These are phyloP conservation scores for Nebria brevicollis DNA, from an alignment of 2,888 invertebrate genomes.

Conservation along the genomic window DNA sequence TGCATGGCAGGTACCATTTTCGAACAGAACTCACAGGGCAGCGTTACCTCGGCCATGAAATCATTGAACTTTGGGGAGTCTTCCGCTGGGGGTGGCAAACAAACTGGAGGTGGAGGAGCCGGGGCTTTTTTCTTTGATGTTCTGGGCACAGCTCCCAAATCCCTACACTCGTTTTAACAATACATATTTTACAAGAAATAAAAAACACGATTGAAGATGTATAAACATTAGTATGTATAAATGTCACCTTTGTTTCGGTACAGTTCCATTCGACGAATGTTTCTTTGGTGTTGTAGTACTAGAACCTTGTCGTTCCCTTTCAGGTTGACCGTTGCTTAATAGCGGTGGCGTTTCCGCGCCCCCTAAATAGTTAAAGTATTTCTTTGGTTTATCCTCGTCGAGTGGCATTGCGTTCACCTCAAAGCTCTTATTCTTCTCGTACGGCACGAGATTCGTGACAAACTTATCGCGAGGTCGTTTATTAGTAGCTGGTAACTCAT, in stretches of 20 bases:
- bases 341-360: not conserved
- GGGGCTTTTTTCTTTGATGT: slow-evolving; percentile 58
- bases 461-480: slow-evolving; percentile 14
- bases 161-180: slow-evolving; percentile 4
- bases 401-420: slow-evolving; percentile 23
- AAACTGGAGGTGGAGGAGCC: slow-evolving; percentile 65
- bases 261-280: slow-evolving; percentile 12
- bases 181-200: too few relatives aligned
- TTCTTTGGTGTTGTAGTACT: not conserved
- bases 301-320: not conserved
- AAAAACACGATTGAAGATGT: not conserved
- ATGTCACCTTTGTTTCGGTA: slow-evolving; percentile 17
- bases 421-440: slow-evolving; percentile 34
- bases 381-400: slow-evolving; percentile 9
- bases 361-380: slow-evolving; percentile 15
- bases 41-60: slow-evolving; percentile 61
- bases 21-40: slow-evolving; percentile 69
- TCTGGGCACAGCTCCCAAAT: slow-evolving; percentile 58
- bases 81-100: slow-evolving; percentile 54
- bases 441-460: slow-evolving; percentile 37
- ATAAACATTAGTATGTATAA: not conserved
- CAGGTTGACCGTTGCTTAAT: not conserved
- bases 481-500: slow-evolving; percentile 16
- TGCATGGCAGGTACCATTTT: slow-evolving; percentile 65
- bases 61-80: slow-evolving; percentile 56